Conservation (phyloP, 2,797 vertebrate genomes). For the Melanotaenia parkinsoni region DNA sequence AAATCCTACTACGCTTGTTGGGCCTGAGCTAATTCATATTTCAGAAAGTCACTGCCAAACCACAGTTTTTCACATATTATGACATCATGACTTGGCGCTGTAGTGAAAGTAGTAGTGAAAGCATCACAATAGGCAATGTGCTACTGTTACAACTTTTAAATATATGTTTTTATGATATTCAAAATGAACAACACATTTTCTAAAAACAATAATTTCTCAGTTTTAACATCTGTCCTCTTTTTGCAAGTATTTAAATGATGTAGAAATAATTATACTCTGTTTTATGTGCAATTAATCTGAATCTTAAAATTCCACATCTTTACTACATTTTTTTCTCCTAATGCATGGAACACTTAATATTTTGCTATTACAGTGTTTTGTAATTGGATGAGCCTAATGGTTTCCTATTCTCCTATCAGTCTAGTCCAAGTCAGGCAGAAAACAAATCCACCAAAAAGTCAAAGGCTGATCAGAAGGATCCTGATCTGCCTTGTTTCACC, state of each 20-base stretch:
- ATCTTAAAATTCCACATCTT: neutral
- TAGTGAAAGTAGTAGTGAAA: neutral
- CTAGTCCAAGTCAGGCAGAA: slow-evolving; percentile 32
- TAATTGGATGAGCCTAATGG: neutral
- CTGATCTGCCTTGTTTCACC: slow-evolving; percentile 87
- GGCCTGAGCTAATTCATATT: neutral
- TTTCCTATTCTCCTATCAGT: slow-evolving; percentile 57
- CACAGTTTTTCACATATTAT: neutral
- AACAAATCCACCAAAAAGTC: slow-evolving; percentile 60
- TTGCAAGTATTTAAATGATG: neutral
- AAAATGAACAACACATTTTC: neutral
- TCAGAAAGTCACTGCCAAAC: neutral
- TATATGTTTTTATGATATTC: neutral
- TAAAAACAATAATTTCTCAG: neutral
- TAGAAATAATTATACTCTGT: neutral
- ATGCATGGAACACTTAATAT: neutral
- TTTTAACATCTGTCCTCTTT: neutral
- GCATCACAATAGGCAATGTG: neutral
- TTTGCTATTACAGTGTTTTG: neutral
- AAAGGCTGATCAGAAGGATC: slow-evolving; percentile 72
- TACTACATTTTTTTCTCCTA: neutral
- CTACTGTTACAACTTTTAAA: neutral
- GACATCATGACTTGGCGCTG: neutral
- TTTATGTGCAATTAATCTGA: neutral
- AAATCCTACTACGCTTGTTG: too few relatives aligned